Evolutionary conservation across 2,797 vertebrate species (phyloP), one percentile per base, ranked within the genome.

Genomic region (Thalassophryne amazonica): DNA sequence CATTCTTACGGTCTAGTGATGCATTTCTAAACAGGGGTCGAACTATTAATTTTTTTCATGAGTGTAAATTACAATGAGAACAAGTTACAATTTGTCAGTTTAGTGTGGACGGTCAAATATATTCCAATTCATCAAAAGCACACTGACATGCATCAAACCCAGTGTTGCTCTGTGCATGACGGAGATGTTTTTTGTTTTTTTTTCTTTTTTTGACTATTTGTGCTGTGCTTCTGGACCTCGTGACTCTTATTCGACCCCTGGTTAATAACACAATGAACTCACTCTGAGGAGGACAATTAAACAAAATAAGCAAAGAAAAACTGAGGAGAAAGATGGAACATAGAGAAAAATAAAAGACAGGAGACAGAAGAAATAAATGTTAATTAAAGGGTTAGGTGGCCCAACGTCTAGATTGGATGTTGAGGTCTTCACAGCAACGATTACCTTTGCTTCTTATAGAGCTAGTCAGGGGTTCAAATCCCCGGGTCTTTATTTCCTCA

Each of bases 391-490:
- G 69, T 89, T 84, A 86, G 65, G 79, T 84, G 84, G 78, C 85
- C 81, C 81, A 88, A 89, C 65, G 82, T 85, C 86, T 87, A 85
- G 80, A 86, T 87, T 83, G 71, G 79, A 88, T 79, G 78, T 87
- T 77, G 84, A 87, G 83, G 85, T 85, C 87, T 88, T 90, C 81
- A 89, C 85, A 86, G 88, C 87, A 89, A 90, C 89, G 85, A 87
- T 91, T 92, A 91, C 89, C 89, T 91, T 92, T 90, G 89, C 89
- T 88, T 91, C 85, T 88, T 90, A 91, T 80, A 91, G 87, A 90
- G 87, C 88, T 90, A 92, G 89, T 90, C 89, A 90, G 89, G 87
- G 90, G 89, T 90, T 91, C 89, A 91, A 90, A 89, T 90, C 89
- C 87, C 88, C 37, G 88, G 84, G 87, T 84, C 89, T 88, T 88